phyloP scores from a whole-genome alignment of 2,797 vertebrate species.

The Phyllotis vaccarum region DNA sequence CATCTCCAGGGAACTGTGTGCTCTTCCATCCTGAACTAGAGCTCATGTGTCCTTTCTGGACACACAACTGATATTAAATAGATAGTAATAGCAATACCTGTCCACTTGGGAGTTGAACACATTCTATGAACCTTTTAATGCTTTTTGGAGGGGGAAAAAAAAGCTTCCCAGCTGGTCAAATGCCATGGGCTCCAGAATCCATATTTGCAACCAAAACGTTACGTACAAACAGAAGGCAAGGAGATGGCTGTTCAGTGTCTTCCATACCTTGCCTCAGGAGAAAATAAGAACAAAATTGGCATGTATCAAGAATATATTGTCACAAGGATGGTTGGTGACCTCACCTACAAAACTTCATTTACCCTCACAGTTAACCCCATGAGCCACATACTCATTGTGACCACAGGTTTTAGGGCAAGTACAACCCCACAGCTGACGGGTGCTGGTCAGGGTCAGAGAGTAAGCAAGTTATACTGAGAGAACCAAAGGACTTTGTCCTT shows the following conservation, averaged over 20 bases:
- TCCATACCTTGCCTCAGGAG: neutral
- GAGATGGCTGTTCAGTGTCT: neutral
- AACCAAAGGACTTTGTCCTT: neutral
- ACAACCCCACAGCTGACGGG: neutral
- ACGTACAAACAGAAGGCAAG: neutral
- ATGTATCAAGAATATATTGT: fast-evolving
- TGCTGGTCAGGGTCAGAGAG: neutral
- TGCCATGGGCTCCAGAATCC: neutral
- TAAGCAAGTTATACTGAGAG: neutral
- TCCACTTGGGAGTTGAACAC: neutral
- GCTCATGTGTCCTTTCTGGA: neutral
- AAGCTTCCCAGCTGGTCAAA: neutral
- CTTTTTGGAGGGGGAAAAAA: neutral
- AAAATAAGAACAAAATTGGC: neutral
- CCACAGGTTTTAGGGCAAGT: neutral
- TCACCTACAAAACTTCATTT: neutral
- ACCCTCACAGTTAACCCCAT: neutral
- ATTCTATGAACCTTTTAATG: neutral
- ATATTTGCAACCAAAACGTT: neutral
- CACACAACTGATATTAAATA: neutral
- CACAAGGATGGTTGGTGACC: neutral
- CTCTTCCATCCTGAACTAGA: slow-evolving; percentile 13
- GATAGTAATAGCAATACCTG: neutral
- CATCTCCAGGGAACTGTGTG: neutral
- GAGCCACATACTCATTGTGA: neutral